A percentile compares a stretch with the other conserved stretches of the same genome.
Evolutionary conservation across 2,888 invertebrate species (phyloP).

Genomic region (Entomobrya proxima): DNA sequence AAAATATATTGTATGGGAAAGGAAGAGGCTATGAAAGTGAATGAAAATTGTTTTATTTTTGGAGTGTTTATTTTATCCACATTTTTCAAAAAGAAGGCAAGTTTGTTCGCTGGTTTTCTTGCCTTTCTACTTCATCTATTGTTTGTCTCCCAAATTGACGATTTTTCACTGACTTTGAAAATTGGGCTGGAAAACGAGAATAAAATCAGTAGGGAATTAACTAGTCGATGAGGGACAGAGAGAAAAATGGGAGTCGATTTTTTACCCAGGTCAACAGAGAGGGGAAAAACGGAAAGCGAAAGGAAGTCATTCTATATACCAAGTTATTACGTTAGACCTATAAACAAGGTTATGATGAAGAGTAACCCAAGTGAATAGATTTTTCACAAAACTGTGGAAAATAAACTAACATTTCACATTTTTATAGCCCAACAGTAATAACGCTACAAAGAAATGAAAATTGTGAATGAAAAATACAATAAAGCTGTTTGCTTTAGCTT

Average conservation of each 20-base stretch:
- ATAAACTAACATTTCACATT: too few species aligned
- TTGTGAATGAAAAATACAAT: too few species aligned
- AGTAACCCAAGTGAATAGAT: too few species aligned
- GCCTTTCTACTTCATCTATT: conserved; percentile 40
- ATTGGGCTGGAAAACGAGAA: conserved; percentile 74
- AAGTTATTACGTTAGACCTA: too few species aligned
- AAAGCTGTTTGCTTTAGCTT: too few species aligned
- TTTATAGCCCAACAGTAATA: too few species aligned
- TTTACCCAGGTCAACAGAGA: conserved; percentile 68
- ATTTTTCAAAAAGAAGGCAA: background rate
- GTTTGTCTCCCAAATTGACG: conserved; percentile 75
- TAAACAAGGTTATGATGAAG: too few species aligned
- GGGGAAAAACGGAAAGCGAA: conserved; percentile 8
- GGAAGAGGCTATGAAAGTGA: background rate
- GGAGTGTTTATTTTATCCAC: background rate
- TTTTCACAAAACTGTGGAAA: too few species aligned
- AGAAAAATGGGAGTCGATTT: conserved; percentile 75
- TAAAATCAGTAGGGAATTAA: conserved; percentile 75
- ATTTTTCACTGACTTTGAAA: conserved; percentile 75
- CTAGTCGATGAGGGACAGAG: conserved; percentile 72
- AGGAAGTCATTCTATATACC: too few species aligned
- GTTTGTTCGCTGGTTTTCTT: too few species aligned
- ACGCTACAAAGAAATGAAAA: too few species aligned
- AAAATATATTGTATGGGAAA: background rate
- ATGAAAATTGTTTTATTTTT: background rate